Conservation (phyloP, 2,797 vertebrate species). For the Leptodactylus fallax region DNA sequence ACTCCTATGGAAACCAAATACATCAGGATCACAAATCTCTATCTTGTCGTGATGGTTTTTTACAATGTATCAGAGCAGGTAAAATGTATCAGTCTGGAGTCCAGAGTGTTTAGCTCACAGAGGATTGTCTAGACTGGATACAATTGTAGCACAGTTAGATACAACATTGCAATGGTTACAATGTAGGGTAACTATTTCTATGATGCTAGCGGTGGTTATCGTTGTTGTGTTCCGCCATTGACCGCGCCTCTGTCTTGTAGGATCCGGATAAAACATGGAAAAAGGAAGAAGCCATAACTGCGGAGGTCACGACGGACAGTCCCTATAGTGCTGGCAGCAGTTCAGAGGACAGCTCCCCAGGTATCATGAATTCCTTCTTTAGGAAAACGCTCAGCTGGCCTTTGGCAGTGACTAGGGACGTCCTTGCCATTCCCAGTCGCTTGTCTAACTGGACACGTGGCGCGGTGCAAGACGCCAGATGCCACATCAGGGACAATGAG, state of each 20-base stretch:
- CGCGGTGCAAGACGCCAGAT: conserved; percentile 73
- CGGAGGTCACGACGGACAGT: conserved; percentile 70
- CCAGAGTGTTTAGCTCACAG: no score
- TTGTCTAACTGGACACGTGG: conserved; percentile 81
- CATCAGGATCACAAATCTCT: no score
- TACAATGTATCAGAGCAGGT: no score
- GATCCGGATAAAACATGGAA: conserved; percentile 69
- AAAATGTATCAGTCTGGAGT: no score
- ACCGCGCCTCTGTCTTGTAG: conserved; percentile 68
- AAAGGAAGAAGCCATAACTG: conserved; percentile 68
- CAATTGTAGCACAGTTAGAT: no score
- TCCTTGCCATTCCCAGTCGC: conserved; percentile 82
- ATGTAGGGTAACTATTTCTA: neutral
- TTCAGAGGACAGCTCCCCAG: conserved; percentile 83
- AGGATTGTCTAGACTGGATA: no score
- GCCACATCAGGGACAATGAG: conserved; percentile 89
- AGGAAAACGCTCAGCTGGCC: conserved; percentile 87
- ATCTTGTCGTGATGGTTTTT: no score
- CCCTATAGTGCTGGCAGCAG: conserved; percentile 70
- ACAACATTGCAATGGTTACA: neutral
- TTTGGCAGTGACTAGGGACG: conserved; percentile 81
- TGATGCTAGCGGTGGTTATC: neutral
- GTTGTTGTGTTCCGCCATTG: neutral
- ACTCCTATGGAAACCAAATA: no score
- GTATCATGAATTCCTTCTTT: conserved; percentile 90